phyloP scores from a whole-genome alignment of 1,140 invertebrate genomes.

The Cephus cinctus region DNA sequence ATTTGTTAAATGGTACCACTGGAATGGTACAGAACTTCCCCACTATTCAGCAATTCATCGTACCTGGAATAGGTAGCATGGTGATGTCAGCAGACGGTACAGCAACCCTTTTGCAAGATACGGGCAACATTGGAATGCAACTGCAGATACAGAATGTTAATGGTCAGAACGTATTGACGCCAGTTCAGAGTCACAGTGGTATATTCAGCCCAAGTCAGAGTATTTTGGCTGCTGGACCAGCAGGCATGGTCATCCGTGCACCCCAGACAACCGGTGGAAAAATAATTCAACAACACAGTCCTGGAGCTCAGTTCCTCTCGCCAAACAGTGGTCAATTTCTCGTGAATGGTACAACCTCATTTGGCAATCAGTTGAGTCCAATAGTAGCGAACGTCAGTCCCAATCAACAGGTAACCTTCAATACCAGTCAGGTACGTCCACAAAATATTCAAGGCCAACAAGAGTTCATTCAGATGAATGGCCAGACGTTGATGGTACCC shows the following conservation, averaged over 20 bases:
- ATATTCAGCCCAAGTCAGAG: slow-evolving; percentile 62
- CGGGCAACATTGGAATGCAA: slow-evolving; percentile 69
- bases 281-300: slow-evolving; percentile 69
- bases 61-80: slow-evolving; percentile 76
- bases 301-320: slow-evolving; percentile 70
- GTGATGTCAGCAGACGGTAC: slow-evolving; percentile 73
- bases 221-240: slow-evolving; percentile 67
- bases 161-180: slow-evolving; percentile 73
- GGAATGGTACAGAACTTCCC: slow-evolving; percentile 76
- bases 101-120: slow-evolving; percentile 66
- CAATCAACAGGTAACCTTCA: slow-evolving; percentile 67
- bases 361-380: slow-evolving; percentile 75
- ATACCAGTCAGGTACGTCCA: slow-evolving; percentile 60
- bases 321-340: slow-evolving; percentile 71
- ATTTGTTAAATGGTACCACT: slow-evolving; percentile 70
- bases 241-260: slow-evolving; percentile 76
- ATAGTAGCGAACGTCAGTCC: slow-evolving; percentile 73
- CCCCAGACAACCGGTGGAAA: slow-evolving; percentile 70
- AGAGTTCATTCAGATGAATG: slow-evolving; percentile 71
- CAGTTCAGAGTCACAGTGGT: slow-evolving; percentile 64
- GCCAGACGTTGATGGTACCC: slow-evolving; percentile 76
- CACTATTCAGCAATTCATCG: slow-evolving; percentile 78
- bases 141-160: slow-evolving; percentile 79
- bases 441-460: slow-evolving; percentile 60
- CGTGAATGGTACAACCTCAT: slow-evolving; percentile 67